Evolutionary conservation across 2,113 vertebrate genomes (phyloP).

Genomic region (Gobiocypris rarus): DNA sequence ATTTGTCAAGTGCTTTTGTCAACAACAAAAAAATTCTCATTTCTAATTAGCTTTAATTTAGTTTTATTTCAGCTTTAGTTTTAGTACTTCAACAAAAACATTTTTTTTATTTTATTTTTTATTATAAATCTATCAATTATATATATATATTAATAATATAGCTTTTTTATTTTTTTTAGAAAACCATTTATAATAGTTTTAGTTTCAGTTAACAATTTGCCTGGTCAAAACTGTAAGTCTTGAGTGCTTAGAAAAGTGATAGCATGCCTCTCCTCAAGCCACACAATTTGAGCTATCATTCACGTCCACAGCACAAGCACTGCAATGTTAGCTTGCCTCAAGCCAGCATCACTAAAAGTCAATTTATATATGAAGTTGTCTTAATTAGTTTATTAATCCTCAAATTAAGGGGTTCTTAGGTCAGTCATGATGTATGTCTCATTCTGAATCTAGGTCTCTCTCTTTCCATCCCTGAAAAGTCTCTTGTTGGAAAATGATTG

Average conservation of each 20-base stretch:
- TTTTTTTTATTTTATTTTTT: too few relatives aligned
- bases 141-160: too few relatives aligned
- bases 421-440: background rate
- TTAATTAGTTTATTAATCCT: background rate
- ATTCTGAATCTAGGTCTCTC: slow-evolving; percentile 15
- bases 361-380: background rate
- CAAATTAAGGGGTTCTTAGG: too few relatives aligned
- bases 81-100: too few relatives aligned
- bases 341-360: background rate
- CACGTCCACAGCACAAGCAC: background rate
- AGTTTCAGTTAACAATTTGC: too few relatives aligned
- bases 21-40: too few relatives aligned
- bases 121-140: too few relatives aligned
- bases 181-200: too few relatives aligned
- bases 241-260: background rate
- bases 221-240: background rate
- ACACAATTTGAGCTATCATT: background rate
- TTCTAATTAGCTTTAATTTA: too few relatives aligned
- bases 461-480: slow-evolving; percentile 4
- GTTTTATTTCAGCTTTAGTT: too few relatives aligned
- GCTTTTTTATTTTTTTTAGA: too few relatives aligned
- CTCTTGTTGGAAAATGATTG: slow-evolving; percentile 38
- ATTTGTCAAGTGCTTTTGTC: too few relatives aligned
- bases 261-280: background rate
- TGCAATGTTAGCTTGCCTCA: background rate